Conservation (phyloP, 2,888 invertebrate genomes). For the Tridacna crocea region DNA sequence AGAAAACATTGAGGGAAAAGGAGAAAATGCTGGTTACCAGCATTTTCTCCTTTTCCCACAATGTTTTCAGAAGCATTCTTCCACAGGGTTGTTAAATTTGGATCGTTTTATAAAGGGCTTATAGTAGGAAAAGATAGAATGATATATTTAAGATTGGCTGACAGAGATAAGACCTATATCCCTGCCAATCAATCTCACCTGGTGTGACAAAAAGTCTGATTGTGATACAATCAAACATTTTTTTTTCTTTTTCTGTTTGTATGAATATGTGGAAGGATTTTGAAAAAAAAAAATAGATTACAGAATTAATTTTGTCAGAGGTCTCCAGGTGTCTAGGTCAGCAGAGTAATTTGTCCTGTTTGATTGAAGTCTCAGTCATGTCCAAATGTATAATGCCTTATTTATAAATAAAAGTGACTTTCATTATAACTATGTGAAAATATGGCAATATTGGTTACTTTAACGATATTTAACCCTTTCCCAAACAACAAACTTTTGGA, state of each 20-base stretch:
- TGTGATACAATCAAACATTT: not conserved
- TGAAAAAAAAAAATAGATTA: not conserved
- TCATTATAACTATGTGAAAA: too few relatives aligned
- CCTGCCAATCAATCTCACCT: slow-evolving; percentile 15
- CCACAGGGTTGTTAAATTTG: not conserved
- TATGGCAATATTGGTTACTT: too few relatives aligned
- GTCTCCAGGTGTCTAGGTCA: slow-evolving; percentile 9
- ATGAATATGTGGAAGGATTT: not conserved
- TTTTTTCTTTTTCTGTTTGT: not conserved
- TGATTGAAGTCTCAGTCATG: too few relatives aligned
- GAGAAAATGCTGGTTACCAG: not conserved
- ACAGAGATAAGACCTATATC: slow-evolving; percentile 28
- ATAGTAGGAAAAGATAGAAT: not conserved
- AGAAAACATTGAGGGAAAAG: not conserved
- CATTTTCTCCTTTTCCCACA: not conserved
- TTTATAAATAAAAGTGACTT: too few relatives aligned
- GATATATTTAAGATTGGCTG: slow-evolving; percentile 33
- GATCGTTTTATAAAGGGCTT: not conserved
- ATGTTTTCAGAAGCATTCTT: not conserved
- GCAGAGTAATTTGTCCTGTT: not conserved
- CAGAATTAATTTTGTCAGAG: not conserved
- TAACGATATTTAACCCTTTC: too few relatives aligned
- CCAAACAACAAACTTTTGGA: too few relatives aligned
- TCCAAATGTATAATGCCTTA: too few relatives aligned
- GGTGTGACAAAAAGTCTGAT: not conserved